A percentile compares a stretch with the other conserved stretches of the same genome.
Conservation (phyloP, 2,888 invertebrate genomes). For the Stenodema calcarata region DNA sequence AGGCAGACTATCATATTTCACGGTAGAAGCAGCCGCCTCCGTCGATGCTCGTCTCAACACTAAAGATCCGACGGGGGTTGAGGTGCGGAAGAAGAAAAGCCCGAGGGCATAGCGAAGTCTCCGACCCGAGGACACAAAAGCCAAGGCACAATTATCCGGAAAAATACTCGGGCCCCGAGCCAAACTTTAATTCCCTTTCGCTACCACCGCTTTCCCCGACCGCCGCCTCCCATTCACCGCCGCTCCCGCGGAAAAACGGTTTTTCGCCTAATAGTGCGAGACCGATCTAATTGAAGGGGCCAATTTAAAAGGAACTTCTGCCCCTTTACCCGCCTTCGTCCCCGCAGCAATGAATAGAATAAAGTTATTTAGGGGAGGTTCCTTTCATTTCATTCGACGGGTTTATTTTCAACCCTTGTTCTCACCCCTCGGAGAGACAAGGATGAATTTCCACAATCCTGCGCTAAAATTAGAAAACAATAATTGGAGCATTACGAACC, state of each 20-base stretch:
- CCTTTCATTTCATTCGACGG: neutral
- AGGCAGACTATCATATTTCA: too few relatives aligned
- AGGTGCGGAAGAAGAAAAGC: neutral
- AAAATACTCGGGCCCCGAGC: constrained; percentile 60
- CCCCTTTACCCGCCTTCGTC: neutral
- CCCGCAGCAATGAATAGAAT: neutral
- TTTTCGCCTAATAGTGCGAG: constrained; percentile 15
- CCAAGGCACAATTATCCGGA: constrained; percentile 61
- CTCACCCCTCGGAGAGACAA: neutral
- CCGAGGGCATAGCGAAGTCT: neutral
- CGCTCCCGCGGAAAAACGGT: neutral
- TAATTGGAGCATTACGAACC: neutral
- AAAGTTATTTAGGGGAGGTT: neutral
- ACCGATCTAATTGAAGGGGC: constrained; percentile 5
- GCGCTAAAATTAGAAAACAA: neutral
- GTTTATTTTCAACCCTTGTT: neutral
- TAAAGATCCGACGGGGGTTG: too few relatives aligned
- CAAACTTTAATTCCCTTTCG: constrained; percentile 46
- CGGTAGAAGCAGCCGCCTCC: too few relatives aligned
- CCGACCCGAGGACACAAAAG: neutral
- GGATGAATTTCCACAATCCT: neutral
- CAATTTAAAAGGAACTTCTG: neutral
- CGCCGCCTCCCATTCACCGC: neutral
- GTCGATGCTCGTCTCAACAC: too few relatives aligned
- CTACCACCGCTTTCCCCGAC: neutral